Conservation (phyloP, 2,113 vertebrate species). For the Mirza zaza region DNA sequence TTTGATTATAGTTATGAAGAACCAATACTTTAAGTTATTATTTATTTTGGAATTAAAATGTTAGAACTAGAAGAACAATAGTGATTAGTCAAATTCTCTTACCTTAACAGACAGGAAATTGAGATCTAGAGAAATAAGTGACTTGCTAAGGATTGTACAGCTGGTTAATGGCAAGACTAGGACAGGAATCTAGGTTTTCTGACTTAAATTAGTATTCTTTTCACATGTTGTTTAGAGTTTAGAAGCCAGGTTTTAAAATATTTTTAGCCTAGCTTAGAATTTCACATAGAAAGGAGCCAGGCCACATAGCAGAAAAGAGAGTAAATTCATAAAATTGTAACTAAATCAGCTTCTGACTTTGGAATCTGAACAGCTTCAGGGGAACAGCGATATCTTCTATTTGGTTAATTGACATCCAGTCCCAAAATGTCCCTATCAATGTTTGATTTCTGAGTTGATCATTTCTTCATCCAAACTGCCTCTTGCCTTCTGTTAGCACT, state of each 20-base stretch:
- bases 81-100: neutral
- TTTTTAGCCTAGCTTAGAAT: slow-evolving; percentile 51
- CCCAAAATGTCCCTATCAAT: neutral
- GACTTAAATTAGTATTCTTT: neutral
- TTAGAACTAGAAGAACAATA: neutral
- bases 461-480: neutral
- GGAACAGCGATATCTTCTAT: neutral
- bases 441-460: neutral
- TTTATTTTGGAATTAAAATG: slow-evolving; percentile 10
- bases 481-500: neutral
- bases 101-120: neutral
- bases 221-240: slow-evolving; percentile 10
- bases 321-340: slow-evolving; percentile 32
- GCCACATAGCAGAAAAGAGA: slow-evolving; percentile 22
- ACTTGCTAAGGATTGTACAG: neutral
- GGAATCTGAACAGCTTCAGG: neutral
- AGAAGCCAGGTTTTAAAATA: slow-evolving; percentile 20
- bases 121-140: neutral
- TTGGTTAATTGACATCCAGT: neutral
- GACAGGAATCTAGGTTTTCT: neutral
- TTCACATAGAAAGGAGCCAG: slow-evolving; percentile 30
- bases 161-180: neutral
- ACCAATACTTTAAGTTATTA: neutral
- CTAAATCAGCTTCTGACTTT: neutral
- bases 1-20: neutral